Evolutionary conservation across 2,888 invertebrate genomes (phyloP).

Genomic region (Dione juno): DNA sequence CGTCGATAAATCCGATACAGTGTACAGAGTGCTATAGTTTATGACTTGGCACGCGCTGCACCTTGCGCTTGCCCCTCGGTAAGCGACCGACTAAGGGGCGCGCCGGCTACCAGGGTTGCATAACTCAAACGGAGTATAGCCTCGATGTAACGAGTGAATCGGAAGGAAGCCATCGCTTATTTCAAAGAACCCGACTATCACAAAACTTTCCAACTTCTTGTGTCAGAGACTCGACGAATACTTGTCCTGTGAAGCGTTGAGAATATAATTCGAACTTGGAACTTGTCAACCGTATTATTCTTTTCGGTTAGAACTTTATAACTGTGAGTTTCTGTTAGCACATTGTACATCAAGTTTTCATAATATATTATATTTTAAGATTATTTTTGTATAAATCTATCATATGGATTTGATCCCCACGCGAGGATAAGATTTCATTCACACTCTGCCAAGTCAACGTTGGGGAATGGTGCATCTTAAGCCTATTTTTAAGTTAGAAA

Average conservation of each 20-base stretch:
- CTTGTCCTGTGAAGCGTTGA: constrained; percentile 7
- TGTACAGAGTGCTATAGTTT: constrained; percentile 17
- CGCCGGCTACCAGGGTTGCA: constrained; percentile 17
- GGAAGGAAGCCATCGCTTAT: constrained; percentile 36
- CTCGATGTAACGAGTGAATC: constrained; percentile 34
- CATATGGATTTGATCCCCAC: too few species aligned
- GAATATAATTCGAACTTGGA: constrained; percentile 9
- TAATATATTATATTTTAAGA: too few species aligned
- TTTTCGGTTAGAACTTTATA: background rate
- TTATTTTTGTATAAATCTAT: too few species aligned
- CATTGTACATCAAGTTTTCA: too few species aligned
- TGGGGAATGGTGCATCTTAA: too few species aligned
- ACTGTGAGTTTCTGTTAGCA: background rate
- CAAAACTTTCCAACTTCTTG: constrained; percentile 5
- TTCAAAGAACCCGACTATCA: constrained; percentile 26
- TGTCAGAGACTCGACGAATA: constrained; percentile 12
- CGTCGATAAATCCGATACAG: constrained; percentile 20
- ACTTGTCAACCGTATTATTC: background rate
- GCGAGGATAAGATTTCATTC: too few species aligned
- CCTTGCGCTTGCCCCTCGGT: constrained; percentile 7
- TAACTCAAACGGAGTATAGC: constrained; percentile 23
- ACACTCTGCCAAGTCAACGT: too few species aligned
- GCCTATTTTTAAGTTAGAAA: too few species aligned
- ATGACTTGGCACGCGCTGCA: constrained; percentile 18
- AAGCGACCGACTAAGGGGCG: background rate